Evolutionary conservation across 2,888 invertebrate species (phyloP).

Genomic region (Pimpla rufipes): DNA sequence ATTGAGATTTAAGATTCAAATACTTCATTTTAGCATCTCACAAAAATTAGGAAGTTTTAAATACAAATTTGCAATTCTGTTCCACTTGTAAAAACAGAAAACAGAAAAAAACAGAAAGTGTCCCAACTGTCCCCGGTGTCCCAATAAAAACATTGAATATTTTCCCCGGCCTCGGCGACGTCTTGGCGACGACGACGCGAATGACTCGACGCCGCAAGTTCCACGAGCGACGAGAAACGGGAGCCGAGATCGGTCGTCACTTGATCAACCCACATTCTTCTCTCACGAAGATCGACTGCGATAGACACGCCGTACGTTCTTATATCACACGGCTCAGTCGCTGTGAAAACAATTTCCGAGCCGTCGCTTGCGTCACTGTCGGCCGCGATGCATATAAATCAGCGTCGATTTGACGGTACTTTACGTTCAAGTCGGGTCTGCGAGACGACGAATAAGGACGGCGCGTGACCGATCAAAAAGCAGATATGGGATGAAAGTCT

Average conservation of each 20-base stretch:
- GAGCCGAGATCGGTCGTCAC: background rate
- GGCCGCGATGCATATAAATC: constrained; percentile 19
- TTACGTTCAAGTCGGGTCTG: background rate
- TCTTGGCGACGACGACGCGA: no score
- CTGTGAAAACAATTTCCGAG: background rate
- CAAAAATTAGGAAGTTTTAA: no score
- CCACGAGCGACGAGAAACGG: background rate
- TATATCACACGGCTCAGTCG: constrained; percentile 9
- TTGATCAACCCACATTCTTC: constrained; percentile 9
- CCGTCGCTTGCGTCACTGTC: constrained; percentile 21
- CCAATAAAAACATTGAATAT: no score
- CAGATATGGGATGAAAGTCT: background rate
- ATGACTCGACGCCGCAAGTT: no score
- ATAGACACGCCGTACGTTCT: background rate
- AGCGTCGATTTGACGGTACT: constrained; percentile 1
- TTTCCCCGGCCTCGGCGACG: no score
- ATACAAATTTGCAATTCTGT: no score
- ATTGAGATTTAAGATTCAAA: no score
- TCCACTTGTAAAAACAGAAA: no score
- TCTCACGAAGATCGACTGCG: background rate
- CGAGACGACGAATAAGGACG: background rate
- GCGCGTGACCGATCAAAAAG: background rate
- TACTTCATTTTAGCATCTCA: no score
- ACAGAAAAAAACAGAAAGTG: no score
- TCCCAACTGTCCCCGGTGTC: no score